Conservation (phyloP, 2,888 invertebrate species). For the Cosmorhoe ocellata region DNA sequence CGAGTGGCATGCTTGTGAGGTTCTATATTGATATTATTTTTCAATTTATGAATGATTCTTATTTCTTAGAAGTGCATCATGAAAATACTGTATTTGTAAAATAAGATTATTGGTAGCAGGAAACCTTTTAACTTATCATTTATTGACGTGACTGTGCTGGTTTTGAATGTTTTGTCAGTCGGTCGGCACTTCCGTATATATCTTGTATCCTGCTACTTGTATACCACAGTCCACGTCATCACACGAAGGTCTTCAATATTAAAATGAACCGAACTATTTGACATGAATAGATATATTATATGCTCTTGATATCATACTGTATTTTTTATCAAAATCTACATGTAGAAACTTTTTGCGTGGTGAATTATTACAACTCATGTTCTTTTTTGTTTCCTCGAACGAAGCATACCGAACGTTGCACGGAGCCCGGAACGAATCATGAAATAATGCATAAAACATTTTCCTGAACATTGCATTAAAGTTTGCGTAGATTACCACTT, state of each 20-base stretch:
- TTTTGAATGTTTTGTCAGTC: too few relatives aligned
- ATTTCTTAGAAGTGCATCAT: neutral
- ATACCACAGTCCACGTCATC: too few relatives aligned
- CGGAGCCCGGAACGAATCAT: conserved; percentile 27
- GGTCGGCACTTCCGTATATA: too few relatives aligned
- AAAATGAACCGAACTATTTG: too few relatives aligned
- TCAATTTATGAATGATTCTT: neutral
- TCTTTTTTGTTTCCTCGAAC: conserved; percentile 27
- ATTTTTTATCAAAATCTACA: neutral
- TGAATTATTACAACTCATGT: conserved; percentile 1
- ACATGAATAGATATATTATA: too few relatives aligned
- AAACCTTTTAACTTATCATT: too few relatives aligned
- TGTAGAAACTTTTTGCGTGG: conserved; percentile 25
- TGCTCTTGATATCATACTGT: too few relatives aligned
- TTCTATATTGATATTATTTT: too few relatives aligned
- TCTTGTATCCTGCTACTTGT: too few relatives aligned
- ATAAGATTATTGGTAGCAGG: neutral
- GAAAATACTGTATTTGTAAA: neutral
- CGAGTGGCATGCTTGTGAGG: conserved; percentile 9
- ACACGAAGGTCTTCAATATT: too few relatives aligned
- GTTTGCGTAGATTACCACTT: neutral
- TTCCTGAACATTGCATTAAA: conserved; percentile 21
- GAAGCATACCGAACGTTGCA: conserved; percentile 14
- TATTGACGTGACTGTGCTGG: too few relatives aligned
- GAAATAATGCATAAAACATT: conserved; percentile 7